These are phyloP conservation scores for Syngnathoides biaculeatus DNA, from an alignment of 2,113 vertebrate genomes.

Conservation along the genomic window DNA sequence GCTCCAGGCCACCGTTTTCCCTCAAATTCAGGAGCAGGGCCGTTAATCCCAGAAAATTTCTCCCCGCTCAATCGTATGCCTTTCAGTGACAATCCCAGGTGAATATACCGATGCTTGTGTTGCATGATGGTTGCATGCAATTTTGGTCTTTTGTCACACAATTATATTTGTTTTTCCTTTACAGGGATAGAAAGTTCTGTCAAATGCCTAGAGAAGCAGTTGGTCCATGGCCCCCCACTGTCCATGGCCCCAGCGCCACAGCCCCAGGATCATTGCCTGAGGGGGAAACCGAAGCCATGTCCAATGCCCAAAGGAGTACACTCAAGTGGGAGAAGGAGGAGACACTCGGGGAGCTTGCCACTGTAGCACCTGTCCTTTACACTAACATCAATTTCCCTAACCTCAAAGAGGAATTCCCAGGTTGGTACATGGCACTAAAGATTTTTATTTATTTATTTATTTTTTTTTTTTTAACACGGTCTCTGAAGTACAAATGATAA, in stretches of 20 bases:
- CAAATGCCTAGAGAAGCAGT: constrained; percentile 78
- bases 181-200: constrained; percentile 83
- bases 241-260: constrained; percentile 54
- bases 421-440: constrained; percentile 58
- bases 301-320: constrained; percentile 90
- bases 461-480: constrained; percentile 1
- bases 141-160: neutral
- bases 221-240: constrained; percentile 75
- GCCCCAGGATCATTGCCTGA: constrained; percentile 76
- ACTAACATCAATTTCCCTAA: constrained; percentile 96
- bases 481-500: neutral
- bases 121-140: neutral
- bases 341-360: constrained; percentile 92
- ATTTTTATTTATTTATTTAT: neutral
- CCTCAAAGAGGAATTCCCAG: constrained; percentile 93
- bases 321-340: constrained; percentile 99
- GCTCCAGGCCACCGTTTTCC: constrained; percentile 82
- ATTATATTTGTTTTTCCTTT: neutral
- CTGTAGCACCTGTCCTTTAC: constrained; percentile 95
- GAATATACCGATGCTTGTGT: neutral
- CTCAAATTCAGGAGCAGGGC: constrained; percentile 78
- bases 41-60: constrained; percentile 76
- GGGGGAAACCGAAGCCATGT: constrained; percentile 88
- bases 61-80: constrained; percentile 81
- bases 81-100: constrained; percentile 81